Evolutionary conservation across 2,888 invertebrate species (phyloP).

Genomic region (Chydorus sphaericus): DNA sequence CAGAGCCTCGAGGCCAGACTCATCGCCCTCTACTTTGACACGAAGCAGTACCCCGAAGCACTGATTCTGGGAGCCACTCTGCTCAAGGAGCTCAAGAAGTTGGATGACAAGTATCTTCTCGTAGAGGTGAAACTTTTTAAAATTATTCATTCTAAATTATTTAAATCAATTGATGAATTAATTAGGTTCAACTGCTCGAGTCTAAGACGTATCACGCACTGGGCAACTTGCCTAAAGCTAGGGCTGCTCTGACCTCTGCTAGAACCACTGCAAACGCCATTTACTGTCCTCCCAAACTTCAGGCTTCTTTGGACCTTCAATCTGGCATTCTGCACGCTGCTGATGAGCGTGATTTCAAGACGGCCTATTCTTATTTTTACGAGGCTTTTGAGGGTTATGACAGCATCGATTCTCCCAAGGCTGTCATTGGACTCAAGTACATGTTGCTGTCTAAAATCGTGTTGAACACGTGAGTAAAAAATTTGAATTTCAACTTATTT

Average conservation of each 20-base stretch:
- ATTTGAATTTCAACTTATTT: background rate
- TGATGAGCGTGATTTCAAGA: slow-evolving; percentile 99
- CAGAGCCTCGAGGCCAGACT: slow-evolving; percentile 91
- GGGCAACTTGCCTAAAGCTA: slow-evolving; percentile 87
- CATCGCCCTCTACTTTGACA: slow-evolving; percentile 87
- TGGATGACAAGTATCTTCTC: slow-evolving; percentile 96
- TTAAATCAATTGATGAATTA: no score
- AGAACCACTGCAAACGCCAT: slow-evolving; percentile 99
- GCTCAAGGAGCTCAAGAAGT: slow-evolving; percentile 88
- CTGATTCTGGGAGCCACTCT: slow-evolving; percentile 68
- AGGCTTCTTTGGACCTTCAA: slow-evolving; percentile 91
- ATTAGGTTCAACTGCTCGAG: slow-evolving; percentile 75
- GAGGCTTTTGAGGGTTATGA: slow-evolving; percentile 99
- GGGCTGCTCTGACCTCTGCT: slow-evolving; percentile 93
- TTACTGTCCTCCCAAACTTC: slow-evolving; percentile 97
- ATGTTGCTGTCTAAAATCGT: slow-evolving; percentile 98
- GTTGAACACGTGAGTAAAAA: slow-evolving; percentile 46
- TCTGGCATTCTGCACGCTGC: slow-evolving; percentile 96
- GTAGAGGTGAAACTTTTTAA: slow-evolving; percentile 47
- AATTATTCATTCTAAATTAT: background rate
- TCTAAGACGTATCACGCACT: slow-evolving; percentile 97
- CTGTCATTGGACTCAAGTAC: slow-evolving; percentile 91
- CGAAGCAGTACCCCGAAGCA: slow-evolving; percentile 75
- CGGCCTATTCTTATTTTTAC: slow-evolving; percentile 98
- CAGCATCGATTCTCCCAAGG: slow-evolving; percentile 71